Conservation (phyloP, 1,140 invertebrate genomes). For the Caenorhabditis tropicalis region DNA sequence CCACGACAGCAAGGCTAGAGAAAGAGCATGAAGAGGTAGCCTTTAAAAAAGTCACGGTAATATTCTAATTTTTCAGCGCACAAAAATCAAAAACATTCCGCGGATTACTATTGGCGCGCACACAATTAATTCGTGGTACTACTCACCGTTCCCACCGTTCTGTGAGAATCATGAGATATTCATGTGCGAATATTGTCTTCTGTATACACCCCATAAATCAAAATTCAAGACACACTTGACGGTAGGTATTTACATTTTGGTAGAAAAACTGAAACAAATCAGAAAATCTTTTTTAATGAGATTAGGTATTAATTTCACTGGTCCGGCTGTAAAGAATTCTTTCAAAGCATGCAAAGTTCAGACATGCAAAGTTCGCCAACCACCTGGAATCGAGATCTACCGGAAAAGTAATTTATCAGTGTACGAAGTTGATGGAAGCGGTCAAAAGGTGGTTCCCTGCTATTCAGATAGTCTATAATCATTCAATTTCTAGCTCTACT, state of each 20-base stretch:
- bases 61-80: conserved; percentile 41
- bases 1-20: conserved; percentile 36
- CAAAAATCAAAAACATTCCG: conserved; percentile 49
- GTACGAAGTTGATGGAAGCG: conserved; percentile 98
- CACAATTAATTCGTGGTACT: conserved; percentile 70
- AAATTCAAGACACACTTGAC: background rate
- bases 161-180: conserved; percentile 89
- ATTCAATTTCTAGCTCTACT: conserved; percentile 73
- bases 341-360: conserved; percentile 62
- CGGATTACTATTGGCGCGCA: background rate
- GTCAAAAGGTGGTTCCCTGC: conserved; percentile 83
- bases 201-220: conserved; percentile 78
- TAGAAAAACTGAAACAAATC: conserved; percentile 84
- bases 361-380: conserved; percentile 93
- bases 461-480: background rate
- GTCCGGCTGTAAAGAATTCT: too few species aligned
- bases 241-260: conserved; percentile 78
- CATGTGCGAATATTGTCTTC: conserved; percentile 98
- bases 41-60: background rate
- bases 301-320: background rate
- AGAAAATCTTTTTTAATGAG: conserved; percentile 78
- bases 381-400: conserved; percentile 99
- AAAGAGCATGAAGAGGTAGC: conserved; percentile 48
- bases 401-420: conserved; percentile 93
- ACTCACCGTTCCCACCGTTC: conserved; percentile 75